Evolutionary conservation across 2,888 invertebrate genomes (phyloP), one percentile per base, ranked within the genome.

Genomic region (Drosophila bunnanda): DNA sequence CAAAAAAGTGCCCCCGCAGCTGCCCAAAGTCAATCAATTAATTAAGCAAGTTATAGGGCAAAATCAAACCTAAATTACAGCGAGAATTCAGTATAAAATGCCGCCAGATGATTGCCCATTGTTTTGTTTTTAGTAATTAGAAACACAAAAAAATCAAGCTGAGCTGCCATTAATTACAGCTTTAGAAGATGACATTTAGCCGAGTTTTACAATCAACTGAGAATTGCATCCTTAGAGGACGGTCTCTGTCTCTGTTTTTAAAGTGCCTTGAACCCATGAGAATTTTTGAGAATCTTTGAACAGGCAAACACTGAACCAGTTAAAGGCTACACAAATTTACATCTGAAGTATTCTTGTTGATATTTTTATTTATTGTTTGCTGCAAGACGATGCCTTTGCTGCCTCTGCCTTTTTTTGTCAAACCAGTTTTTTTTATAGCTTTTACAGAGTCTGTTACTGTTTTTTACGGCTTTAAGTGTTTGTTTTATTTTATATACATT

Each of bases 401-500:
- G 80, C 77, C 78, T 75, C 73, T 62, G 34, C 53, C 59, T 52
- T 38, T 57, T 69, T 60, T 69, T 84, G 73, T 54, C 52, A 80
- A 84, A 84, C 89, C 55, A 75, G 84, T 88, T 82, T 80, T 46
- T 80, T 46, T 79, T 88, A 78, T 36, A 34, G 32, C 52, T n/a
- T 22, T 67, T 75, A 44, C 52, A 44, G 50, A 52, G 44, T 43
- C 43, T 62, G 46, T 39, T 32, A 41, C 46, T 48, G 22, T n/a
- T 50, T 52, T 4, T 46, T 30, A 7, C 28, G 46, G 46, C 28
- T 15, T 30, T 30, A 13, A 48, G 30, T 50, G 32, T 20, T 50
- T 50, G 17, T 25, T 25, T 41, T 41, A 41, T 41, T 41, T 39
- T n/a, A n/a, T n/a, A n/a, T n/a, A n/a, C n/a, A 25, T 25, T 25